Percentiles rank a stretch among this genome's conserved stretches.
Conservation (phyloP, 2,797 vertebrate species). For the Clarias fuscus region DNA sequence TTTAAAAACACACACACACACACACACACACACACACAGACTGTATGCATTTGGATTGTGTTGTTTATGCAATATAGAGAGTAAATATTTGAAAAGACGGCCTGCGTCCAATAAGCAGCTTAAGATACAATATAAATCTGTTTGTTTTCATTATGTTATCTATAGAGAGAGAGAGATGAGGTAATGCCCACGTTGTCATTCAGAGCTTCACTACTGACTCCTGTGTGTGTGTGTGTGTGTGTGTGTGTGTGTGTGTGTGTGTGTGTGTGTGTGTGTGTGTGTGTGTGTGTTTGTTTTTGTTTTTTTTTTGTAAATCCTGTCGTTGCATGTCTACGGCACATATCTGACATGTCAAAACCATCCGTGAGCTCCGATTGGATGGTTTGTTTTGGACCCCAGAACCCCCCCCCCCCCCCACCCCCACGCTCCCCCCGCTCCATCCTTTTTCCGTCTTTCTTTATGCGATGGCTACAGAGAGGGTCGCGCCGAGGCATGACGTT, state of each 20-base stretch:
- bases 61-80: slow-evolving; percentile 77
- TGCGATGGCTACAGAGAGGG: slow-evolving; percentile 43
- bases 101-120: slow-evolving; percentile 57
- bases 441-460: slow-evolving; percentile 43
- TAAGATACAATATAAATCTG: slow-evolving; percentile 61
- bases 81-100: slow-evolving; percentile 74
- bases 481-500: slow-evolving; percentile 68
- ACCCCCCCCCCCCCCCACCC: not conserved
- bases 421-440: not conserved
- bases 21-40: slow-evolving; percentile 38
- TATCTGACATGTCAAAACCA: slow-evolving; percentile 37
- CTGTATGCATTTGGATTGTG: slow-evolving; percentile 51
- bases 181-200: slow-evolving; percentile 50
- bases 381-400: slow-evolving; percentile 34
- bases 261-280: no score
- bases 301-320: slow-evolving; percentile 7
- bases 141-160: slow-evolving; percentile 59
- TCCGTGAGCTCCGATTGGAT: slow-evolving; percentile 46
- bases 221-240: not conserved
- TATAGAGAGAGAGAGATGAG: slow-evolving; percentile 34
- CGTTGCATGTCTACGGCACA: slow-evolving; percentile 34
- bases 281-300: not conserved
- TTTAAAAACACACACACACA: slow-evolving; percentile 3
- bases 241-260: no score
- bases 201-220: slow-evolving; percentile 39